Percentiles rank a stretch among this genome's conserved stretches.
These are phyloP conservation scores for Denticeps clupeoides DNA, from an alignment of 2,797 vertebrate genomes.

Conservation along the genomic window DNA sequence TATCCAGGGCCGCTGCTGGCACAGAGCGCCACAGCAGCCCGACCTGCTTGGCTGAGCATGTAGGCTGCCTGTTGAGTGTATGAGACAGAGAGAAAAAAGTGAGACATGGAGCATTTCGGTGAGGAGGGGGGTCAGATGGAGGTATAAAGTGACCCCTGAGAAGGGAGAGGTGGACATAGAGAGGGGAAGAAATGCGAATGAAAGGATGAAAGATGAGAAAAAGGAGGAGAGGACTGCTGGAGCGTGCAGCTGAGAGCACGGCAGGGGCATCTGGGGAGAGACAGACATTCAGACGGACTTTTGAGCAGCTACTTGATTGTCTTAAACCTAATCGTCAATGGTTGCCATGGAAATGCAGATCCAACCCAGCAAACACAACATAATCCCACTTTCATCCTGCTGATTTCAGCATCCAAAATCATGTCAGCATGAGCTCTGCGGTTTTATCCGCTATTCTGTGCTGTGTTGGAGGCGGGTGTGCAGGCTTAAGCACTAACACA, in stretches of 20 bases:
- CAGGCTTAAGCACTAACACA: too few species aligned
- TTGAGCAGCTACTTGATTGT: too few species aligned
- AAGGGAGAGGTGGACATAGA: constrained; percentile 10
- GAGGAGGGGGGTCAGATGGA: not conserved
- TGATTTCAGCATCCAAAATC: too few species aligned
- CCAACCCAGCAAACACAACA: too few species aligned
- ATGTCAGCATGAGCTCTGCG: too few species aligned
- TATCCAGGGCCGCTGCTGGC: constrained; percentile 10
- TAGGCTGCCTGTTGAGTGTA: constrained; percentile 6
- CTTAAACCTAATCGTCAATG: too few species aligned
- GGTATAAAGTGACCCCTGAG: not conserved
- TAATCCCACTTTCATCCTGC: too few species aligned
- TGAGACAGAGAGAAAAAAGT: not conserved
- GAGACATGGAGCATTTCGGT: constrained; percentile 2
- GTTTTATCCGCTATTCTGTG: too few species aligned
- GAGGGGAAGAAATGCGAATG: not conserved
- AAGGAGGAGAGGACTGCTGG: not conserved
- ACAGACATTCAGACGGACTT: too few species aligned
- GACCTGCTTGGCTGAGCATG: constrained; percentile 3
- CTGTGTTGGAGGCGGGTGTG: constrained; percentile 31
- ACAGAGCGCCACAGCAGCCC: not conserved
- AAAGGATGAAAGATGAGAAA: not conserved
- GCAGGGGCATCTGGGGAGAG: not conserved
- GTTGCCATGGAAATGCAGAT: too few species aligned
- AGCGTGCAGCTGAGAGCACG: not conserved